Evolutionary conservation across 2,888 invertebrate species (phyloP), one percentile per base, ranked within the genome.

Genomic region (Euphydryas editha): DNA sequence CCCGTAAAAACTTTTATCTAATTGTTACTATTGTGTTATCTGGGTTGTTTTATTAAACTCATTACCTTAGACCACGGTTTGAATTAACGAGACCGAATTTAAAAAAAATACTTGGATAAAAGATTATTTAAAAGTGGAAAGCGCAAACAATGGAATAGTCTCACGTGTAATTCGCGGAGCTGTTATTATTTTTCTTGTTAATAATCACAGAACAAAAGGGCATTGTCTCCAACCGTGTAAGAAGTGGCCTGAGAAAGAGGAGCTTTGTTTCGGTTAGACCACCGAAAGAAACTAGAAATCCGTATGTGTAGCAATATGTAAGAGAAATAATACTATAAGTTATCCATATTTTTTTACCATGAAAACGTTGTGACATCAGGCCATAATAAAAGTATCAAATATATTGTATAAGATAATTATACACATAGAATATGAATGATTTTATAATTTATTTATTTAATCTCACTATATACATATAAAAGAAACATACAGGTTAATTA

Each of bases 121-220:
- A 24, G 56, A 37, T 59, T 68, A 46, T 59, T 62, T 65, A 65
- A 63, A 51, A 65, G 47, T 65, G 51, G 62, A 62, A 67, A 69
- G 24, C 18, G 59, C 20, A 69, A 64, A 76, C 75, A 75, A 78
- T 77, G 73, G 74, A 67, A 76, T 67, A 73, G 70, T 71, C 66
- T 72, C 75, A 79, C 74, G 67, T 72, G 74, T 77, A 76, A 72
- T 73, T 71, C 71, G 65, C 70, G 62, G 56, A 56, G 58, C 70
- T 59, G 55, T 70, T 72, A 70, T 72, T 75, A 71, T 72, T 75
- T 73, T 73, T 72, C 73, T 69, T 72, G 68, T 75, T 75, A 75
- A 73, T 75, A 75, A 73, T 73, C 63, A 68, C 56, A 62, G 65
- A 71, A 73, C 73, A 75, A 73, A 72, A 71, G 64, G 30, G 70